A percentile compares a stretch with the other conserved stretches of the same genome.
These are phyloP conservation scores for Mizuhopecten yessoensis DNA, from an alignment of 1,140 invertebrate genomes.

Conservation along the genomic window DNA sequence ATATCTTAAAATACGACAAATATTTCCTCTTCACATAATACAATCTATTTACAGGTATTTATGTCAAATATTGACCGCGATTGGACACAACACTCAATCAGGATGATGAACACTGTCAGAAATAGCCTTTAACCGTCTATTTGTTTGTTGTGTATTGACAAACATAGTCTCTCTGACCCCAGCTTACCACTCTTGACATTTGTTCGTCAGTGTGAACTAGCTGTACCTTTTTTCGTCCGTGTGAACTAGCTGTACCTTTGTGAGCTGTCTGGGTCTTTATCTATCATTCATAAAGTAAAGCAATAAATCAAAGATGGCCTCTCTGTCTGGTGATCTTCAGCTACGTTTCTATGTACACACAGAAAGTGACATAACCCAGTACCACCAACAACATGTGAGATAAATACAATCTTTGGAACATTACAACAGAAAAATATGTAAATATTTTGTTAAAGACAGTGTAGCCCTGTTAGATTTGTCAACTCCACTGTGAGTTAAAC, in stretches of 20 bases:
- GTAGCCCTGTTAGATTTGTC: too few species aligned
- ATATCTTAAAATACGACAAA: not conserved
- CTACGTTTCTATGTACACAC: too few species aligned
- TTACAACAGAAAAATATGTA: too few species aligned
- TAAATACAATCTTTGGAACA: too few species aligned
- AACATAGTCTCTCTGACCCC: not conserved
- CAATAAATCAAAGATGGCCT: not conserved
- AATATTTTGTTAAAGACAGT: too few species aligned
- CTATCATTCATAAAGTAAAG: conserved; percentile 18
- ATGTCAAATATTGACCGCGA: not conserved
- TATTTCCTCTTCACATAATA: not conserved
- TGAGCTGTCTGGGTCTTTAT: not conserved
- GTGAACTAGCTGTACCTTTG: not conserved
- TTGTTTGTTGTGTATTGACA: not conserved
- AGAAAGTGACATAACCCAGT: too few species aligned
- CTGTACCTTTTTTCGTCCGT: not conserved
- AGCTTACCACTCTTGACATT: not conserved
- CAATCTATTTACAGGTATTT: not conserved
- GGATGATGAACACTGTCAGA: not conserved
- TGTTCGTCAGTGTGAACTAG: not conserved
- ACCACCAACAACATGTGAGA: too few species aligned
- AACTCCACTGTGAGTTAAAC: too few species aligned
- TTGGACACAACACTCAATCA: not conserved
- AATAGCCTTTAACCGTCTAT: not conserved
- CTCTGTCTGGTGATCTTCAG: not conserved